Base-by-base conservation (phyloP, 2,888 invertebrate genomes). In the Ethmia dodecea region DNA sequence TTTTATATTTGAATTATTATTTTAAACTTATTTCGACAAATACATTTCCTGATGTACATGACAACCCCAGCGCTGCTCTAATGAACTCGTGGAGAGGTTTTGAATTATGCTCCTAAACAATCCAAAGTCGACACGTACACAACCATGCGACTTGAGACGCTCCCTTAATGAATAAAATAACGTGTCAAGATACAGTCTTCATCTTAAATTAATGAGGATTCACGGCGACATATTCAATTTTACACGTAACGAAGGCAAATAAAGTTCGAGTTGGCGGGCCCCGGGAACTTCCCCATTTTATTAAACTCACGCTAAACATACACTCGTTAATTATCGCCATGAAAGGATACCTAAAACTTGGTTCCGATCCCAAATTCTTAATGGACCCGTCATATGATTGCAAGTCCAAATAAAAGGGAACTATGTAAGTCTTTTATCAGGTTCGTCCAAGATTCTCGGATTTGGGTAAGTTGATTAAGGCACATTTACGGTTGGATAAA, bases 151-250 rank as follows among this genome's bases (percentile, higher is more conserved):
- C 62, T 64, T 57, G 63, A 70, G 73, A 64, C 66, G 64, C 59
- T 63, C 70, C 53, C 62, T 70, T 79, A 79, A 80, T 83, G 80
- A 84, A 81, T 84, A 80, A 83, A 86, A 86, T 84, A 83, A 81
- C 80, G 79, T 71, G 76, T 77, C 76, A 74, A 79, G 79, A 75
- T 75, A 77, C 75, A 67, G 75, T 65, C 74, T 76, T 70, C 83
- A 74, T 83, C 76, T 76, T 77, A 80, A 81, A 83, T 83, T 84
- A 86, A 83, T 80, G 79, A 81, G 77, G 72, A 76, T 72, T 69
- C 77, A 67, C 65, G 55, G 65, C 60, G 62, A 71, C 71, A 72
- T 83, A 78, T 81, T 75, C 77, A 77, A 79, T 79, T 77, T 80
- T 77, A 78, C 74, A 78, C 72, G 72, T 72, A 73, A 75, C 67